Base-by-base conservation (phyloP, 2,113 vertebrate genomes). In the Scatophagus argus region DNA sequence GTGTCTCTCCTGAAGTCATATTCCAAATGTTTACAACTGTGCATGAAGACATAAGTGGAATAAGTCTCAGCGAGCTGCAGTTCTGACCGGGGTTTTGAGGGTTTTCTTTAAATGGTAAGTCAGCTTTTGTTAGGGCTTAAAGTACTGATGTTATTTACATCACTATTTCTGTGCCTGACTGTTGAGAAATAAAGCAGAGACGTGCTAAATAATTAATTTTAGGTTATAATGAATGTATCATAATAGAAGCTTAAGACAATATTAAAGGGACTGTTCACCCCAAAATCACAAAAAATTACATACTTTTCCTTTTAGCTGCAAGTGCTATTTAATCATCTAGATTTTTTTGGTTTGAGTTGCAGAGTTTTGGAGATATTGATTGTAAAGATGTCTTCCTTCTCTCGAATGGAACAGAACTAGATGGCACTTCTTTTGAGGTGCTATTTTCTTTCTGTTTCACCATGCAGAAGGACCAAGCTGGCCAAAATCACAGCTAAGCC, bases 1-100 rank as follows among this genome's bases (percentile, higher is more conserved):
- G 17, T 73, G 61, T 51, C 63, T 43, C 74, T 85, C 77, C 64
- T 21, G 70, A 55, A 81, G 67, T 77, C 44, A n/a, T 31, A 59
- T 81, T 41, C 46, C 76, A 68, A 88, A 85, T 82, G 79, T 88
- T 87, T 73, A 88, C 73, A 61, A 27, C 61, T 21, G 5, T 36
- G 47, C 72, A 56, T 1, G 2, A 23, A 58, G 68, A 70, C 59
- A 21, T 23, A 81, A 77, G 65, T 67, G 39, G 74, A 81, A 34
- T 61, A 38, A 31, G 36, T 76, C 79, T 75, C 67, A 1, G 2
- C 2, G 34, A 66, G 41, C 32, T 39, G 14, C 32, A 4, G 39
- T 14, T 90, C 62, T 58, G 52, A 74, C 25, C 60, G 16, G 0
- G 14, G 19, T 66, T 69, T 51, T 2, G 27, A 77, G 58, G 41